phyloP scores from a whole-genome alignment of 2,797 vertebrate genomes.

The Darevskia mixta region DNA sequence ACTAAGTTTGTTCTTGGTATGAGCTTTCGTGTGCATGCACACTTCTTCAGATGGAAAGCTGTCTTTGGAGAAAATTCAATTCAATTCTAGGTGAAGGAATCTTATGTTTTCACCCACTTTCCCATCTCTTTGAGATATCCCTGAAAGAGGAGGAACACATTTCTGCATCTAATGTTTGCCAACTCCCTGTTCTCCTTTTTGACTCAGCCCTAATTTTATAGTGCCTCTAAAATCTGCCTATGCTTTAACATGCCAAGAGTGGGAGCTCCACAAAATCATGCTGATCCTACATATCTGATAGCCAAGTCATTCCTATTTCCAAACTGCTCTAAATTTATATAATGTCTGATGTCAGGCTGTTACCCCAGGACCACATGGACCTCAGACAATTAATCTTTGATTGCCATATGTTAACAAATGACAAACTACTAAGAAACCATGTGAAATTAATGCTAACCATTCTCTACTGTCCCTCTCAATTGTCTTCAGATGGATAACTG shows the following conservation, averaged over 20 bases:
- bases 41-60: too few relatives aligned
- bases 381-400: slow-evolving; percentile 13
- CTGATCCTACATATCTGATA: background rate
- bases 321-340: background rate
- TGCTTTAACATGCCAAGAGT: background rate
- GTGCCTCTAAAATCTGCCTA: background rate
- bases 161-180: background rate
- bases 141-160: background rate
- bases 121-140: background rate
- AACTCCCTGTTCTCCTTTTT: too few relatives aligned
- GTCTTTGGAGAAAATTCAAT: too few relatives aligned
- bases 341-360: background rate
- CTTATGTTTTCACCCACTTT: background rate
- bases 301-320: background rate
- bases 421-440: slow-evolving; percentile 18
- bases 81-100: background rate
- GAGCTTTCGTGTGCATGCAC: too few relatives aligned
- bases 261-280: background rate
- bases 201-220: slow-evolving; percentile 3
- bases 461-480: slow-evolving; percentile 13
- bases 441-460: slow-evolving; percentile 18
- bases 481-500: slow-evolving; percentile 28
- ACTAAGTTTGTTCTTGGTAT: too few relatives aligned
- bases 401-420: slow-evolving; percentile 15
- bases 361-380: background rate